Conservation (phyloP, 2,888 invertebrate genomes). For the Mechanitis messenoides region DNA sequence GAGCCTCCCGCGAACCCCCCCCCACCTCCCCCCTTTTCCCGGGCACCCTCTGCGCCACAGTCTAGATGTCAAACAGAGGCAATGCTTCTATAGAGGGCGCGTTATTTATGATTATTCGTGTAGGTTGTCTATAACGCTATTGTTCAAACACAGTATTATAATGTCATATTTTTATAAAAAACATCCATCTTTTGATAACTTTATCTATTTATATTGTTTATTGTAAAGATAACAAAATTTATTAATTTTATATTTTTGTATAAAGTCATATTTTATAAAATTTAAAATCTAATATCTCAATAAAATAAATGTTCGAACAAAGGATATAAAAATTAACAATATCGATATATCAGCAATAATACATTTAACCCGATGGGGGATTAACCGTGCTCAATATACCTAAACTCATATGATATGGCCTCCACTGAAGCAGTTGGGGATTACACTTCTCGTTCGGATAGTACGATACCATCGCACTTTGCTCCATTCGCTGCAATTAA, state of each 20-base stretch:
- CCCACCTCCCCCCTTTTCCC: conserved; percentile 44
- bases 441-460: conserved; percentile 61
- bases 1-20: conserved; percentile 58
- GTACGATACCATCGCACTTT: conserved; percentile 66
- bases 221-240: too few relatives aligned
- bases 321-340: not conserved
- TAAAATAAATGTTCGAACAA: too few relatives aligned
- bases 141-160: conserved; percentile 1
- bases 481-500: conserved; percentile 72
- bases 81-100: conserved; percentile 1
- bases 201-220: too few relatives aligned
- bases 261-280: too few relatives aligned
- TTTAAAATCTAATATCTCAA: too few relatives aligned
- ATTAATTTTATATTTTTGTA: too few relatives aligned
- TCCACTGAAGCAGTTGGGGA: conserved; percentile 44
- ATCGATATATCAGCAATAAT: conserved; percentile 3
- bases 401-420: conserved; percentile 25
- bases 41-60: conserved; percentile 24
- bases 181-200: not conserved
- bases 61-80: conserved; percentile 4
- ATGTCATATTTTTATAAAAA: not conserved
- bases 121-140: not conserved
- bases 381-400: conserved; percentile 1
- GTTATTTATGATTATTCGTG: conserved; percentile 6
- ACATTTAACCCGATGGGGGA: conserved; percentile 1